Base-by-base conservation (phyloP, 2,888 invertebrate genomes). In the Papilio gigon region DNA sequence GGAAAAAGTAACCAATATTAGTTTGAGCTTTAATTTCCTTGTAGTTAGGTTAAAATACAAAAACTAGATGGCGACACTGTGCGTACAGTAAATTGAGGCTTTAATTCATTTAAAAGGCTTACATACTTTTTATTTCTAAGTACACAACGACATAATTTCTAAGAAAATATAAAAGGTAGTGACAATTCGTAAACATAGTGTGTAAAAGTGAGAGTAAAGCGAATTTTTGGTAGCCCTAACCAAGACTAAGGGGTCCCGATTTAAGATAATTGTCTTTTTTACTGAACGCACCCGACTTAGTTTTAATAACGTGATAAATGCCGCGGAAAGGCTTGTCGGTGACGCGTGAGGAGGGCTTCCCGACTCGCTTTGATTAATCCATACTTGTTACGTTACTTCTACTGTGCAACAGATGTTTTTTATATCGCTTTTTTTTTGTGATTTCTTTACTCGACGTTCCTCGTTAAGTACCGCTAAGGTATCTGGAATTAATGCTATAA, bases 181-280 rank as follows among this genome's bases (percentile, higher is more conserved):
- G 14, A 37, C 5, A 40, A n/a, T 40, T n/a, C 40, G 14, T n/a
- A 40, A 6, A 9, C 9, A 44, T 20, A 25, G 1, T 50, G 12
- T 14, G 50, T 8, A 9, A 44, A 44, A 50, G 14, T 50, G 25
- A 50, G 8, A 6, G 3, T 22, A 8, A 8, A n/a, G 47, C 22
- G 4, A 1, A 40, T n/a, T 40, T 40, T 12, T 62, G 78, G 50
- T 87, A 88, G 74, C 92, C 90, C 90, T 88, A 75, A 56, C 73
- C 74, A 90, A 91, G 90, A 90, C 84, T 85, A 88, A 47, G 53
- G 90, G 90, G 91, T 88, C 80, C 79, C 30, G 67, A 63, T 82
- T 83, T 88, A 91, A 92, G 92, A 92, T 91, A 91, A 92, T 92
- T 92, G 91, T 92, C 92, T 92, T 92, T 91, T 92, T 91, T 92